Evolutionary conservation across 2,113 vertebrate species (phyloP), one percentile per base, ranked within the genome.

Genomic region (Anas platyrhynchos): DNA sequence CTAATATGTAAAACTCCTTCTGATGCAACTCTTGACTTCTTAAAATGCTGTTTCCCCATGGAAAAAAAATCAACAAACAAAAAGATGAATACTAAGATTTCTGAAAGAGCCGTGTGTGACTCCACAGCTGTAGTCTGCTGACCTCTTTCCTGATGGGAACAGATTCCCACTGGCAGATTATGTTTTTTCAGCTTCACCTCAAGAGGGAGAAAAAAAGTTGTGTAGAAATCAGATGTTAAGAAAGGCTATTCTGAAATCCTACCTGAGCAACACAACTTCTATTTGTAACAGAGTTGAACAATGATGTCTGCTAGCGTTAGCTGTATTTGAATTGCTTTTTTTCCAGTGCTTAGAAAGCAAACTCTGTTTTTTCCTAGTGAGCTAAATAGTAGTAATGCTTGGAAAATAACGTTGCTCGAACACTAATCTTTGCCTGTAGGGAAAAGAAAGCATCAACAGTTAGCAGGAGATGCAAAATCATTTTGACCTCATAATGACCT

Each of bases 131-230:
- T 83, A 75, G 80, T 44, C 12, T 85, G 16, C 36, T 89, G 88
- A 91, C 38, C 34, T 96, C 52, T 73, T 84, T 43, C 69, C 82
- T 85, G 79, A 43, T 82, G 54, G 29, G 84, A 58, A 71, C 41
- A 73, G 43, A 50, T 93, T 91, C 43, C 75, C 67, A 63, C 62
- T 83, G 36, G 52, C 12, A 43, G 31, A 67, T 84, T 3, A 58
- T 93, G 41, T 90, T 96, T 97, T 95, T 86, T 89, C 83, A 95
- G 55, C 65, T 97, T 97, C 86, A 68, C 61, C 78, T 72, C 31
- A 68, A 58, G 68, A 85, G 56, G 34, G 58, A 48, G 61, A 59
- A 76, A 41, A 59, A 76, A 41, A 41, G 12, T 7, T 26, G 8
- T 36, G 32, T 13, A 76, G 59, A 83, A 84, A 83, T 73, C 3